phyloP scores from a whole-genome alignment of 2,797 vertebrate species.

The Cirrhinus molitorella region DNA sequence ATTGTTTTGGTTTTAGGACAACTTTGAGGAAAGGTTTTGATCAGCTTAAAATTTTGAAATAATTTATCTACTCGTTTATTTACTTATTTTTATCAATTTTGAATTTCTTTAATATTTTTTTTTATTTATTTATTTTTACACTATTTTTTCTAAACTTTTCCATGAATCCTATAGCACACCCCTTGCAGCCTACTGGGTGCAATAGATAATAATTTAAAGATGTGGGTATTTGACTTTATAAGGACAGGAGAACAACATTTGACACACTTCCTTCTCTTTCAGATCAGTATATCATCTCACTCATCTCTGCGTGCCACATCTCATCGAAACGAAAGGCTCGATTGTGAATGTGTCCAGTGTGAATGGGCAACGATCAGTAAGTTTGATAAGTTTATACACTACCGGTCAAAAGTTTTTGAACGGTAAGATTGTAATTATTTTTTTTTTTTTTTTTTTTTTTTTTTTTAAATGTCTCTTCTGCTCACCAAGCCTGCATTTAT shows the following conservation, averaged over 20 bases:
- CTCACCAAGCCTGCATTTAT: too few relatives aligned
- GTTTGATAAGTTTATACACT: slow-evolving; percentile 57
- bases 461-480: too few relatives aligned
- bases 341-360: slow-evolving; percentile 86
- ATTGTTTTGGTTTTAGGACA: too few relatives aligned
- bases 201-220: not conserved
- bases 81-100: not conserved
- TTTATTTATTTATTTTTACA: not conserved
- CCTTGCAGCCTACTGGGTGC: not conserved
- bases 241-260: not conserved
- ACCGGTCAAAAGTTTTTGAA: too few relatives aligned
- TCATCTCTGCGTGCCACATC: slow-evolving; percentile 83
- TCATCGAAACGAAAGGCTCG: slow-evolving; percentile 82
- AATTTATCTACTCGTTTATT: not conserved
- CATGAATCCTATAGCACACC: not conserved
- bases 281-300: slow-evolving; percentile 82
- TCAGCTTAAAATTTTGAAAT: too few relatives aligned
- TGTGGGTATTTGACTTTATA: not conserved
- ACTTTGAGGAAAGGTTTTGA: too few relatives aligned
- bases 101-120: not conserved
- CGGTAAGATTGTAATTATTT: too few relatives aligned
- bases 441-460: too few relatives aligned
- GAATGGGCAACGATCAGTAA: slow-evolving; percentile 84
- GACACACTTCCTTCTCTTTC: slow-evolving; percentile 36
- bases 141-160: not conserved